These are phyloP conservation scores for Elephantulus edwardii DNA, from an alignment of 2,113 vertebrate genomes.

Conservation along the genomic window DNA sequence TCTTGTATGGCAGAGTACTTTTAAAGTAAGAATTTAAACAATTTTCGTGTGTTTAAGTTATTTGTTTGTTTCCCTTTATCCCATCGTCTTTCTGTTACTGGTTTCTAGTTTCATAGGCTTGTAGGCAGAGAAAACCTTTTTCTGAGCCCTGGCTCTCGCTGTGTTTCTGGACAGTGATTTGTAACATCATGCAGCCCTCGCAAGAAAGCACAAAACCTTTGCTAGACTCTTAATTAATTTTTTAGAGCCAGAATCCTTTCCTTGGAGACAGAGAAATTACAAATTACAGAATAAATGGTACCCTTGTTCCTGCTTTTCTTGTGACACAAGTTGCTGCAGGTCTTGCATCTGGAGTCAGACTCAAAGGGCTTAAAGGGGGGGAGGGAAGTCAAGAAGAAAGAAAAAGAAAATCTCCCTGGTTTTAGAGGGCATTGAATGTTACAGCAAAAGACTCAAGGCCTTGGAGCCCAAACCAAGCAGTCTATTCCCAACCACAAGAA, in stretches of 20 bases:
- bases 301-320: not conserved
- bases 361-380: slow-evolving; percentile 18
- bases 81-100: too few relatives aligned
- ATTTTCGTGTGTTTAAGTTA: too few relatives aligned
- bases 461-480: not conserved
- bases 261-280: slow-evolving; percentile 44
- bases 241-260: slow-evolving; percentile 17
- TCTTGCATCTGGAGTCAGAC: not conserved
- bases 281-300: slow-evolving; percentile 28
- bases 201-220: not conserved
- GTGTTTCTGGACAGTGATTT: not conserved
- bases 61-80: too few relatives aligned
- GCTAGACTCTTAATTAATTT: not conserved
- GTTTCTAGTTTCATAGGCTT: too few relatives aligned
- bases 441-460: not conserved
- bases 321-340: slow-evolving; percentile 24
- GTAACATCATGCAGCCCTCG: not conserved
- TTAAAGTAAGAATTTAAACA: too few relatives aligned
- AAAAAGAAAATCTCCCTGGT: not conserved
- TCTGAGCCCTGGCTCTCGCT: not conserved
- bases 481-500: fast-evolving
- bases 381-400: not conserved
- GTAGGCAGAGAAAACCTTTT: too few relatives aligned
- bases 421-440: not conserved
- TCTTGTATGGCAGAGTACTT: too few relatives aligned